Evolutionary conservation across 2,888 invertebrate species (phyloP), one percentile per base, ranked within the genome.

Genomic region (Cephus runcator): DNA sequence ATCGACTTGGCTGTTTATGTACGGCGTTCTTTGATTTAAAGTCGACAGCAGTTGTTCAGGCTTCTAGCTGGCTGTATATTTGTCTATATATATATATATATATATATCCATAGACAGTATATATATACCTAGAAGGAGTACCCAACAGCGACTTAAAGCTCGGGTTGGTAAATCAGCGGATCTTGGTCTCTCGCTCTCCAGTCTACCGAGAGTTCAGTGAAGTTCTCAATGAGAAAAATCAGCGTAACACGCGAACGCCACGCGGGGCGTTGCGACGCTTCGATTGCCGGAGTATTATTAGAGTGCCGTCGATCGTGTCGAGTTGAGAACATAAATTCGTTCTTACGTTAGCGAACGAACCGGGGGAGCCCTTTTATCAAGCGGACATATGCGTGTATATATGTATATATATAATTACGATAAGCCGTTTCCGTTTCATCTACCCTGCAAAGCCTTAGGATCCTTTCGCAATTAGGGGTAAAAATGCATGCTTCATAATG

Each of bases 1-100:
- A 76, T 77, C 76, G 73, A 56, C 33, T 69, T 34, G 69, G n/a
- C 68, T 71, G 75, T 73, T 69, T 75, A 74, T 69, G 68, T 69
- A 75, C 56, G 34, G 34, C 31, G 12, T 23, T 69, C 15, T 56
- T 56, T 71, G 71, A 71, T 71, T 33, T 71, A 71, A 31, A 71
- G 34, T 31, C 71, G 31, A 71, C 71, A 34, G 71, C 12, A 34
- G 34, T 34, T 71, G 71, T 31, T 71, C 34, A 6, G 9, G 31
- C 34, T 71, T 71, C 71, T 30, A 71, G 71, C n/a, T 71, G 31
- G 31, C 12, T 71, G n/a, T 71, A 71, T 71, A 71, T 71, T 23
- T 71, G 9, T 31, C 30, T 71, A 0, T 30, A 33, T n/a, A 69
- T 69, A 31, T 69, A 69, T 69, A 69, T 30, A 69, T 30, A 33